phyloP scores from a whole-genome alignment of 2,797 vertebrate species.

The Sebastes matsubarae region DNA sequence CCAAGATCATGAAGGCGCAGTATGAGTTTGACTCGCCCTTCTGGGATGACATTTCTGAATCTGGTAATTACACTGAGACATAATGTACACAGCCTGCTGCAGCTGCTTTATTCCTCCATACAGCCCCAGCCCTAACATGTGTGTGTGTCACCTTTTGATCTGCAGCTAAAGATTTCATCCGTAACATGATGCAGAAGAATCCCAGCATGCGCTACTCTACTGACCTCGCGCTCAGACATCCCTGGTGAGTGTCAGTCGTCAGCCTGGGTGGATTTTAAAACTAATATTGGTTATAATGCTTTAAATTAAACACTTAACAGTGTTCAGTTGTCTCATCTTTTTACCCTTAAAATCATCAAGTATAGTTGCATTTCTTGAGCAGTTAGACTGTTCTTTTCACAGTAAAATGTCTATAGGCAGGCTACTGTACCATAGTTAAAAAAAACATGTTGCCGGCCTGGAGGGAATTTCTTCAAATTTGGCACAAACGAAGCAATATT shows the following conservation, averaged over 20 bases:
- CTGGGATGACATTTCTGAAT: slow-evolving; percentile 98
- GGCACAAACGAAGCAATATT: not conserved
- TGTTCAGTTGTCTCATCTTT: not conserved
- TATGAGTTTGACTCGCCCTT: slow-evolving; percentile 98
- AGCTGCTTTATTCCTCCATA: not conserved
- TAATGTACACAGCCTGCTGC: rapidly evolving
- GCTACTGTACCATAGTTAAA: not conserved
- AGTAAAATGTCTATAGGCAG: not conserved
- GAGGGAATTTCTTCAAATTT: too few relatives aligned
- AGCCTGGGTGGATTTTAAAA: not conserved
- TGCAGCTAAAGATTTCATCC: slow-evolving; percentile 96
- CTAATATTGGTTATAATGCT: not conserved
- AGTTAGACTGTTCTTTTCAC: not conserved
- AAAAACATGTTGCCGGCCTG: not conserved
- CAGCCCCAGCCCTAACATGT: not conserved
- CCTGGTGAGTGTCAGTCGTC: slow-evolving; percentile 86
- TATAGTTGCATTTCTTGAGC: not conserved
- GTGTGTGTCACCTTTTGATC: not conserved
- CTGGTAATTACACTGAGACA: slow-evolving; percentile 81
- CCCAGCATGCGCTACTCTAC: slow-evolving; percentile 88
- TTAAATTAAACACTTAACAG: not conserved
- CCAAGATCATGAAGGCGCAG: slow-evolving; percentile 96
- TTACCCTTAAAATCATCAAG: not conserved
- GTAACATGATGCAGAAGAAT: slow-evolving; percentile 94
- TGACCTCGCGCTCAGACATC: slow-evolving; percentile 92